Conservation (phyloP, 2,113 vertebrate species). For the Sinocyclocheilus anshuiensis region DNA sequence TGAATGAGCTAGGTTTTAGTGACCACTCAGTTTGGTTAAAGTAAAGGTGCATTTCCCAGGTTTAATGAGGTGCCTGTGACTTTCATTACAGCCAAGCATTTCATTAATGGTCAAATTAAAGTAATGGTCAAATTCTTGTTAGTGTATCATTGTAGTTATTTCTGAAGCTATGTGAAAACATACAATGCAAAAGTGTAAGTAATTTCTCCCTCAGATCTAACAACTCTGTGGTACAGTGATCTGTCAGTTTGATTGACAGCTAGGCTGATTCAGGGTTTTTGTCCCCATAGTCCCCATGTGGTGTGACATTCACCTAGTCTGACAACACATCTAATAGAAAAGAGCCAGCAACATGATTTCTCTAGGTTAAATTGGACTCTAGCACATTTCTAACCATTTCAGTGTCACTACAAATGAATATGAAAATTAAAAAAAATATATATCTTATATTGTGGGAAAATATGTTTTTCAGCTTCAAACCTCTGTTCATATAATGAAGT, state of each 20-base stretch:
- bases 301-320: conserved; percentile 17
- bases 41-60: background rate
- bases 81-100: background rate
- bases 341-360: background rate
- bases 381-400: background rate
- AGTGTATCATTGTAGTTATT: background rate
- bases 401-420: background rate
- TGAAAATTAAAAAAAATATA: no score
- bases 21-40: background rate
- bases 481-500: background rate
- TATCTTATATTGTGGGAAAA: no score
- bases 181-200: background rate
- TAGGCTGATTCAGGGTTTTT: conserved; percentile 10
- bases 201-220: conserved; percentile 6
- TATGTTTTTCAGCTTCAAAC: background rate
- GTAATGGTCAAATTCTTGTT: background rate
- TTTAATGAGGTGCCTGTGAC: background rate
- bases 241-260: conserved; percentile 29
- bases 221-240: background rate
- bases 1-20: background rate
- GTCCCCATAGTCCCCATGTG: background rate
- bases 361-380: background rate
- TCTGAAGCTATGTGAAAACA: background rate
- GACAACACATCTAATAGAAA: background rate
- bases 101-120: background rate